phyloP scores from a whole-genome alignment of 2,797 vertebrate genomes.

The Eospalax fontanierii region DNA sequence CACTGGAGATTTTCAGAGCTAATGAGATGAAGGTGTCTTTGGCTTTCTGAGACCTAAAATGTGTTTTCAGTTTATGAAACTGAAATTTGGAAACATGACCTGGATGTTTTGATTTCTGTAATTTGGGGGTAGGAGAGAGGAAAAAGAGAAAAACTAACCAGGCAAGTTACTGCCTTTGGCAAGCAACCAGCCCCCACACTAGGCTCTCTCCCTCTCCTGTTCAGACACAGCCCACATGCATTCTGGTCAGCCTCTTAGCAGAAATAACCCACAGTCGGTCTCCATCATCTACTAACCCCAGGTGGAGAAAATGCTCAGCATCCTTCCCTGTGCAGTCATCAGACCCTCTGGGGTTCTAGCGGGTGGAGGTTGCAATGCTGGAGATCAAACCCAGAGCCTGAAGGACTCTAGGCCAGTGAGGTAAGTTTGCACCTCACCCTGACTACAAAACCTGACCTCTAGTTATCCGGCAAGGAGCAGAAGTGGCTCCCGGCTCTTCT shows the following conservation, averaged over 20 bases:
- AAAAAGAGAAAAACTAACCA: conserved; percentile 49
- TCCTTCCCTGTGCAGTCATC: rapidly evolving
- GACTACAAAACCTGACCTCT: not conserved
- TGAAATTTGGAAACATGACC: conserved; percentile 71
- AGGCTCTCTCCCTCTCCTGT: not conserved
- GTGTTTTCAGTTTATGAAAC: conserved; percentile 77
- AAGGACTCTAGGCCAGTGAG: no score
- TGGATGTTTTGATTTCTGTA: conserved; percentile 75
- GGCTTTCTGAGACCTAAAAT: conserved; percentile 57
- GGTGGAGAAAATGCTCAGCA: not conserved
- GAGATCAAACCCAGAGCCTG: not conserved
- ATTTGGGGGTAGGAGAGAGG: conserved; percentile 59
- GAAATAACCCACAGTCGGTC: not conserved
- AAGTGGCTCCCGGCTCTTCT: not conserved
- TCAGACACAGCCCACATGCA: not conserved
- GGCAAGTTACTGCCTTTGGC: not conserved
- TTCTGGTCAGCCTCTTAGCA: not conserved
- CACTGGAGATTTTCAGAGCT: not conserved
- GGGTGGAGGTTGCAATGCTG: not conserved
- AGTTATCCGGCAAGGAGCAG: not conserved
- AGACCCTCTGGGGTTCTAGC: not conserved
- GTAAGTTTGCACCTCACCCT: not conserved
- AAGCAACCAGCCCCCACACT: not conserved
- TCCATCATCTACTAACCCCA: not conserved
- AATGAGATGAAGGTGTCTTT: conserved; percentile 65